These are phyloP conservation scores for Agrenia bidenticulata DNA, from an alignment of 2,888 invertebrate genomes.

Conservation along the genomic window DNA sequence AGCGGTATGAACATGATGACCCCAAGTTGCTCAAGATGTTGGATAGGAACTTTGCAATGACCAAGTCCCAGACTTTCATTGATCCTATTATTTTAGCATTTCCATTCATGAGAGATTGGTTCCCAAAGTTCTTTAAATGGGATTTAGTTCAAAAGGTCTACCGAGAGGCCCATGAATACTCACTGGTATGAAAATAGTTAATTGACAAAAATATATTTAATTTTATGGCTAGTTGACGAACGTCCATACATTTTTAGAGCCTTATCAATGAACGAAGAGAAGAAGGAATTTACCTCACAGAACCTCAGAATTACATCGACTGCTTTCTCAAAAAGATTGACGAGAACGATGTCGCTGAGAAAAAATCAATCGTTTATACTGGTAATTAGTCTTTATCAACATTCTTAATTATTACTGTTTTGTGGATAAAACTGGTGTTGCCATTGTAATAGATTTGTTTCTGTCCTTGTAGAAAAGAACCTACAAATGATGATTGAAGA, in stretches of 20 bases:
- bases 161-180: slow-evolving; percentile 23
- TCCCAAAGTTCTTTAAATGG: slow-evolving; percentile 14
- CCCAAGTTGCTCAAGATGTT: slow-evolving; percentile 43
- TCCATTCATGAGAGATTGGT: not conserved
- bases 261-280: slow-evolving; percentile 30
- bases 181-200: not conserved
- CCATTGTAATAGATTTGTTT: not conserved
- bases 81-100: slow-evolving; percentile 7
- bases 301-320: slow-evolving; percentile 39
- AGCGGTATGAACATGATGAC: slow-evolving; percentile 46
- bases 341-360: slow-evolving; percentile 16
- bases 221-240: not conserved
- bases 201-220: too few relatives aligned
- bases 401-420: too few relatives aligned
- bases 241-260: slow-evolving; percentile 2
- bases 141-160: slow-evolving; percentile 12
- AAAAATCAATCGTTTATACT: slow-evolving; percentile 17
- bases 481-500: slow-evolving; percentile 35
- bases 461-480: slow-evolving; percentile 21
- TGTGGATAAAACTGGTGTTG: not conserved
- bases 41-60: slow-evolving; percentile 37
- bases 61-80: slow-evolving; percentile 26
- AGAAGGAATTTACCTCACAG: slow-evolving; percentile 25
- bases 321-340: slow-evolving; percentile 39
- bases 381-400: slow-evolving; percentile 7